Evolutionary conservation across 2,888 invertebrate genomes (phyloP), one percentile per base, ranked within the genome.

Genomic region (Rhagonycha lutea): DNA sequence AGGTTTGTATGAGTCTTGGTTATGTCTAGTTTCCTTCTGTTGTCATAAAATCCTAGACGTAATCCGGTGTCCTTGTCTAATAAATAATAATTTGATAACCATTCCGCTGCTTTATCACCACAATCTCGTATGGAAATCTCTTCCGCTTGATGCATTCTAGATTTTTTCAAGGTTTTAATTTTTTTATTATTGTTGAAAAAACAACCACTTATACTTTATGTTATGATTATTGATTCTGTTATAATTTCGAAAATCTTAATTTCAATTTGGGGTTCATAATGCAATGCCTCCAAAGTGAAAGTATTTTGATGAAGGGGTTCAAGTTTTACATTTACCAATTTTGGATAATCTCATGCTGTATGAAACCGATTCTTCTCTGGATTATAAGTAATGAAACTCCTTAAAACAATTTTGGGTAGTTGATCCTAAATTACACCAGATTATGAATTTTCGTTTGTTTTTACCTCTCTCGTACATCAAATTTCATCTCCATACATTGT

Each of bases 91-190:
- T 86, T 86, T 4, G 91, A 90, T 77, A 93, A 85, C 93, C 93
- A 94, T 67, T 87, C 84, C 0, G 91, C 90, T 2, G 90, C 91
- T 77, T 89, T 90, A 60, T 91, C 89, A 1, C 93, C 93, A 86
- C 92, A 93, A 85, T 93, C 93, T 73, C 90, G 69, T 14, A 70
- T 73, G 8, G 62, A 26, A 29, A 78, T 60, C 14, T 70, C 72
- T 70, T 76, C 73, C 1, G 61, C 63, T 12, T 60, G 63, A 14
- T 61, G 61, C 29, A 75, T 47, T 5, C 77, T 77, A 14, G 10
- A 73, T 70, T 11, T 28, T 1, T 9, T 47, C 3, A 14, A 12
- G 3, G 26, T 14, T 0, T 14, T 28, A 29, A 12, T 14, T 24
- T 2, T 12, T 32, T 18, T 18, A 18, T n/a, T 14, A 29, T 18